Evolutionary conservation across 1,140 invertebrate species (phyloP).

Genomic region (Himalopsyche phryganea): DNA sequence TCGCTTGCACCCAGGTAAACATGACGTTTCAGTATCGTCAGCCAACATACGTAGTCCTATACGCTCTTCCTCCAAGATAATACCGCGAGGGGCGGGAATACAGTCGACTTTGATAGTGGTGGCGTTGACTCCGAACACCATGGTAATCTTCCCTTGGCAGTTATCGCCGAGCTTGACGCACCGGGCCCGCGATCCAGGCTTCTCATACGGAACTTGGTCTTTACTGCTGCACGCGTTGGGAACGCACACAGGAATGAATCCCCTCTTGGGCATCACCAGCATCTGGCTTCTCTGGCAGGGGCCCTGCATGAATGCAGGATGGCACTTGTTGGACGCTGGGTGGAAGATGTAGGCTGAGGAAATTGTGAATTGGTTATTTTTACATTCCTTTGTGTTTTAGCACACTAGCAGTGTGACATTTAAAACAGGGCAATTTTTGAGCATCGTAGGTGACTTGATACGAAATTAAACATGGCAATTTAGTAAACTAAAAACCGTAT

Average conservation of each 20-base stretch:
- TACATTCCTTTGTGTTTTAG: background rate
- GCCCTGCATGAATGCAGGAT: constrained; percentile 58
- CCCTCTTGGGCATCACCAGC: constrained; percentile 51
- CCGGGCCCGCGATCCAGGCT: constrained; percentile 39
- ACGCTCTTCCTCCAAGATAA: background rate
- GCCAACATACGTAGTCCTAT: too few species aligned
- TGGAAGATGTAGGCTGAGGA: constrained; percentile 59
- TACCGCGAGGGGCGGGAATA: constrained; percentile 36
- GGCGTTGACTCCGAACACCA: constrained; percentile 50
- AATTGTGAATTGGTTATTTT: too few species aligned
- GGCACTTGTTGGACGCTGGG: constrained; percentile 57
- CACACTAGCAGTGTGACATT: too few species aligned
- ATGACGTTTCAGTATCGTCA: background rate
- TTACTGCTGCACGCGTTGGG: constrained; percentile 56
- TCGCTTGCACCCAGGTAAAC: constrained; percentile 22
- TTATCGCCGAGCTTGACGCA: constrained; percentile 53
- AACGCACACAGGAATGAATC: constrained; percentile 56
- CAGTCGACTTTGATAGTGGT: constrained; percentile 49
- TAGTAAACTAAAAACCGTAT: too few species aligned
- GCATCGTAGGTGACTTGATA: too few species aligned
- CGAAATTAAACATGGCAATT: background rate
- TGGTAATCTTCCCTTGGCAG: constrained; percentile 38
- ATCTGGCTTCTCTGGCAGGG: constrained; percentile 57
- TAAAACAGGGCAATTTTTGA: background rate
- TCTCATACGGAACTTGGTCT: constrained; percentile 40